A percentile compares a stretch with the other conserved stretches of the same genome.
Conservation (phyloP, 2,113 vertebrate species). For the Podocnemis expansa region DNA sequence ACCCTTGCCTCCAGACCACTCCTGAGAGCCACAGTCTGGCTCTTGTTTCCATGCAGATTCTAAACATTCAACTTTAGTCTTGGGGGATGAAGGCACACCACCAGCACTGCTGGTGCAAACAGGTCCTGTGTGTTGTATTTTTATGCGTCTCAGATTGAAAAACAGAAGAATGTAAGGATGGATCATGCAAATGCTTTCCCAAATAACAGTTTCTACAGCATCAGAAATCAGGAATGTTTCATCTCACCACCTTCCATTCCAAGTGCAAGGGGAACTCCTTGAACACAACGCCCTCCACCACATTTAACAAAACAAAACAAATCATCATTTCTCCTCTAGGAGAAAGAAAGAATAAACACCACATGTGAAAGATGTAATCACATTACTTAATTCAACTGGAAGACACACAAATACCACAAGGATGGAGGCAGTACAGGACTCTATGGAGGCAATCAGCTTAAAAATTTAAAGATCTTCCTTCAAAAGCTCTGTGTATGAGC, state of each 20-base stretch:
- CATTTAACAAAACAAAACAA: not conserved
- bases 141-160: not conserved
- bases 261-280: not conserved
- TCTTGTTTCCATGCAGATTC: conserved; percentile 11
- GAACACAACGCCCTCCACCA: not conserved
- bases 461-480: not conserved
- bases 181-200: not conserved
- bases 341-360: not conserved
- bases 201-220: fast-evolving
- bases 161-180: not conserved
- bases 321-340: not conserved
- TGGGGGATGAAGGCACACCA: conserved; percentile 7
- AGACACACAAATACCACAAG: not conserved
- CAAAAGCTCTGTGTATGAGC: conserved; percentile 6
- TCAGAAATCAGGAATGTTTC: not conserved
- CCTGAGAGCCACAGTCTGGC: not conserved
- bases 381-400: not conserved
- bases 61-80: conserved; percentile 30
- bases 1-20: not conserved
- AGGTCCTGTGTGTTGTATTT: conserved; percentile 39
- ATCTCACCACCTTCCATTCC: fast-evolving
- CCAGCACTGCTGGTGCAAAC: conserved; percentile 55
- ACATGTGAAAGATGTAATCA: conserved; percentile 13
- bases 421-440: not conserved
- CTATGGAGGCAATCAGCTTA: not conserved